These are phyloP conservation scores for Lysandra coridon DNA, from an alignment of 2,888 invertebrate genomes.

Conservation along the genomic window DNA sequence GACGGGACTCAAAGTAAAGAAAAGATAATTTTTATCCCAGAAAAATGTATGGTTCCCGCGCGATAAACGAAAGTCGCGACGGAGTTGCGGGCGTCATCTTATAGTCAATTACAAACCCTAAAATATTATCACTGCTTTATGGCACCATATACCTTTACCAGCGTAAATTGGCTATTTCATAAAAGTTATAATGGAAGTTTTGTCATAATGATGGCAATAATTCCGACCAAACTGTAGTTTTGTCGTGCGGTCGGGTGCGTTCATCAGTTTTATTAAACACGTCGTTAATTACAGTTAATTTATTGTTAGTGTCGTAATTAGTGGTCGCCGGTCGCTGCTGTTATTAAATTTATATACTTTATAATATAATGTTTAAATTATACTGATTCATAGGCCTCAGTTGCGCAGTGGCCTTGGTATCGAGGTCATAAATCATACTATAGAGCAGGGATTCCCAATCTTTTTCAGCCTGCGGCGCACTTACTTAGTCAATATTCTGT, in stretches of 20 bases:
- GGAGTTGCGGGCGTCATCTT: too few species aligned
- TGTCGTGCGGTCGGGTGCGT: conserved; percentile 26
- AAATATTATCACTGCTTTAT: background rate
- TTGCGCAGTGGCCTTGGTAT: background rate
- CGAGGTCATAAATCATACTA: background rate
- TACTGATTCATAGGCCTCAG: background rate
- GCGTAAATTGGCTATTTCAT: background rate
- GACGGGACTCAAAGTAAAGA: too few species aligned
- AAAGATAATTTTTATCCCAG: too few species aligned
- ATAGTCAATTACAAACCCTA: too few species aligned
- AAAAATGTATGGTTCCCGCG: too few species aligned
- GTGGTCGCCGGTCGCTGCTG: conserved; percentile 30
- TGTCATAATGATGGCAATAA: conserved; percentile 18
- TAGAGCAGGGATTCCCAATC: too few species aligned
- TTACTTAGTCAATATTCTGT: too few species aligned
- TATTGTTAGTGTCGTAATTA: conserved; percentile 33
- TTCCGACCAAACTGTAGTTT: conserved; percentile 26
- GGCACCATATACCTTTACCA: background rate
- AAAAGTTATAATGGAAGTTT: conserved; percentile 17
- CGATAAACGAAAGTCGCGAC: too few species aligned
- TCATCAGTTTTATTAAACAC: conserved; percentile 30
- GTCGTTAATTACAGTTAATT: conserved; percentile 33
- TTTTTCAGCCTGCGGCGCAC: too few species aligned
- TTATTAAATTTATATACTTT: conserved; percentile 27
- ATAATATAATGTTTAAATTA: background rate